Evolutionary conservation across 1,140 invertebrate genomes (phyloP).

Genomic region (Drosophila carrolli): DNA sequence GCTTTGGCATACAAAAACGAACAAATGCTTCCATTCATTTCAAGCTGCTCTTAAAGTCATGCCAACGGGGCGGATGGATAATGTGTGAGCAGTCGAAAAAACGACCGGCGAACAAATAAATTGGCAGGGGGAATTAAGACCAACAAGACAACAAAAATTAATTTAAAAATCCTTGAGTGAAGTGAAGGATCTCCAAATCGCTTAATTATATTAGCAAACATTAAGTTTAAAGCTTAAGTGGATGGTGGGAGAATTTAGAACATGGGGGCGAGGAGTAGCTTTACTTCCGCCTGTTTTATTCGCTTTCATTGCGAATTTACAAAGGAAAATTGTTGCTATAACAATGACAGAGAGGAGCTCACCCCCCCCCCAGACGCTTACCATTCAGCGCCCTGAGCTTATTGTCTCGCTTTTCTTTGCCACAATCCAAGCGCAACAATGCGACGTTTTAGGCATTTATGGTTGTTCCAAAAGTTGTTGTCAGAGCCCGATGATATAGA

Average conservation of each 20-base stretch:
- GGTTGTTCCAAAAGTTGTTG: slow-evolving; percentile 36
- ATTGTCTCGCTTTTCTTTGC: slow-evolving; percentile 57
- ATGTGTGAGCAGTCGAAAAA: slow-evolving; percentile 23
- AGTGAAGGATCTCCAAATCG: slow-evolving; percentile 52
- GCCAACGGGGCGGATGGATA: slow-evolving; percentile 45
- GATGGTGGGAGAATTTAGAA: slow-evolving; percentile 1
- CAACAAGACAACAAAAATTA: slow-evolving; percentile 66
- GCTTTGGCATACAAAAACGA: slow-evolving; percentile 3
- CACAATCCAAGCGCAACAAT: slow-evolving; percentile 62
- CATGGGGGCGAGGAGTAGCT: background rate
- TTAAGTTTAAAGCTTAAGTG: slow-evolving; percentile 40
- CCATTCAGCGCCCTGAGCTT: slow-evolving; percentile 29
- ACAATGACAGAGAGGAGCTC: slow-evolving; percentile 22
- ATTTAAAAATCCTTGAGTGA: slow-evolving; percentile 66
- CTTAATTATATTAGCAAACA: slow-evolving; percentile 76
- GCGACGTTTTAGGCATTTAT: slow-evolving; percentile 58
- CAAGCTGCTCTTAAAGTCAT: slow-evolving; percentile 14
- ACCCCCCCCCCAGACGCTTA: background rate
- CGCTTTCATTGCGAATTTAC: slow-evolving; percentile 27
- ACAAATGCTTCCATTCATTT: slow-evolving; percentile 41
- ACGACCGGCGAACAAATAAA: slow-evolving; percentile 7
- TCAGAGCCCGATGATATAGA: slow-evolving; percentile 48
- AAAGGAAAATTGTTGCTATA: slow-evolving; percentile 53
- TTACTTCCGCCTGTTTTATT: slow-evolving; percentile 20
- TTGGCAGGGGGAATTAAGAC: slow-evolving; percentile 20